These are phyloP conservation scores for Chiloscyllium punctatum DNA, from an alignment of 2,797 vertebrate species.

Conservation along the genomic window DNA sequence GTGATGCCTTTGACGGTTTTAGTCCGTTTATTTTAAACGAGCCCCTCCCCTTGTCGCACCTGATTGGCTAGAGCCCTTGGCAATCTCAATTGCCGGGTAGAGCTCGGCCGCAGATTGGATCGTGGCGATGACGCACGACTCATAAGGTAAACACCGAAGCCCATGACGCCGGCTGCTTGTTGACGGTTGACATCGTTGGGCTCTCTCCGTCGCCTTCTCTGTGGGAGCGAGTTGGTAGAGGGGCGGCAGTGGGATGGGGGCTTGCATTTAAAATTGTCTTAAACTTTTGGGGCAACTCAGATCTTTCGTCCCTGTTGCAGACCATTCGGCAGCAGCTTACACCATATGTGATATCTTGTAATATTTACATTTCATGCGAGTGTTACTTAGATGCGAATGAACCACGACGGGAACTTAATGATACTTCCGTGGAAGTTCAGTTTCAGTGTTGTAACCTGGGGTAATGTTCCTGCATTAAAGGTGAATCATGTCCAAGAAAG, in stretches of 20 bases:
- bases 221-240: too few relatives aligned
- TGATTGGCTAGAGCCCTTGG: not conserved
- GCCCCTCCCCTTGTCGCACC: not conserved
- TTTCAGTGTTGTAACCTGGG: not conserved
- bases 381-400: too few relatives aligned
- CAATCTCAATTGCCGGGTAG: not conserved
- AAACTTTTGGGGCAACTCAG: not conserved
- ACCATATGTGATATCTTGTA: too few relatives aligned
- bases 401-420: too few relatives aligned
- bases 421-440: too few relatives aligned
- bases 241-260: too few relatives aligned
- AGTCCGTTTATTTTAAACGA: not conserved
- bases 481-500: not conserved
- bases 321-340: not conserved
- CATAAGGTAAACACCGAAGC: not conserved
- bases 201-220: not conserved
- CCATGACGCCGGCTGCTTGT: not conserved
- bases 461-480: not conserved
- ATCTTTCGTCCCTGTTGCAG: not conserved
- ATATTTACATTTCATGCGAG: not conserved
- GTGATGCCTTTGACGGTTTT: not conserved
- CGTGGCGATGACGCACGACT: not conserved
- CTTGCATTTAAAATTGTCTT: too few relatives aligned
- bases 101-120: not conserved
- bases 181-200: not conserved